Evolutionary conservation across 2,888 invertebrate genomes (phyloP).

Genomic region (Mystacides longicornis): DNA sequence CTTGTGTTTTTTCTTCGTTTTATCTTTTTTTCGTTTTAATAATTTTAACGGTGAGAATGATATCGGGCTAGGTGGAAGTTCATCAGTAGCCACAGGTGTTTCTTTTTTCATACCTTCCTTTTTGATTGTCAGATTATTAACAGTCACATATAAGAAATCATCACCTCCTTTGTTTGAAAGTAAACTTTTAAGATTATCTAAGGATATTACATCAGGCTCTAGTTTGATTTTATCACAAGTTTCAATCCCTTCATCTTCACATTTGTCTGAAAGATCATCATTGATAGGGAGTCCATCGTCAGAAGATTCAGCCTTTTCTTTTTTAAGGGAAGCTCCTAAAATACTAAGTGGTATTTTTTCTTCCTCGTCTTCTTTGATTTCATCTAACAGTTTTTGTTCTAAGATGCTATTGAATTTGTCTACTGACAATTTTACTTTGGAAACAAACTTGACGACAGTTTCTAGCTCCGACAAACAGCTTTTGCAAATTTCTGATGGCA

Average conservation of each 20-base stretch:
- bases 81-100: background rate
- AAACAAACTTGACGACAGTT: conserved; percentile 13
- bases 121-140: conserved; percentile 3
- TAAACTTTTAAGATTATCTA: conserved; percentile 1
- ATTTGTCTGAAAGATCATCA: background rate
- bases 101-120: background rate
- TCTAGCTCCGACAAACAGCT: conserved; percentile 16
- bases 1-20: background rate
- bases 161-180: background rate
- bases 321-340: conserved; percentile 13
- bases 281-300: conserved; percentile 4
- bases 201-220: conserved; percentile 4
- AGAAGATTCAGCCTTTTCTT: conserved; percentile 10
- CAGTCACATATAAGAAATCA: conserved; percentile 3
- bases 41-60: background rate
- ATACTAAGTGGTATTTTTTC: conserved; percentile 12
- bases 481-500: conserved; percentile 15
- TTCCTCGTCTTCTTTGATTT: conserved; percentile 10
- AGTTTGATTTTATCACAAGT: background rate
- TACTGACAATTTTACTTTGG: conserved; percentile 12
- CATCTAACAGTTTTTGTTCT: background rate
- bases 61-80: background rate
- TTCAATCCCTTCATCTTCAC: background rate
- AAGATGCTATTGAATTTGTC: conserved; percentile 11
- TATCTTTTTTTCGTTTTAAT: background rate